Evolutionary conservation across 2,797 vertebrate genomes (phyloP).

Genomic region (Sebastes hubbsi): DNA sequence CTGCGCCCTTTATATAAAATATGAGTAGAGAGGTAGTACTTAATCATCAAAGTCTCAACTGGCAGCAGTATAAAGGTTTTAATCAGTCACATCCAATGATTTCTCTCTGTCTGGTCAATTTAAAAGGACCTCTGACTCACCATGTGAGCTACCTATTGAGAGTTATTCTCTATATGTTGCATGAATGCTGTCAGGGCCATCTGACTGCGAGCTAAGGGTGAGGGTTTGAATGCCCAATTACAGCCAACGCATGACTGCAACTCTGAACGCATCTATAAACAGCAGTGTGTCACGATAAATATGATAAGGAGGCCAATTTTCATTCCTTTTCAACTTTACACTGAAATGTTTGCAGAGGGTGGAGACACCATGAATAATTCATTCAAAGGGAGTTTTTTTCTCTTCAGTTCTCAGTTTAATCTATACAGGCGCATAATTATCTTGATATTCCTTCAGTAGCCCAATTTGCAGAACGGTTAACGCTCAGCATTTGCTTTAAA

Average conservation of each 20-base stretch:
- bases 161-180: slow-evolving; percentile 56
- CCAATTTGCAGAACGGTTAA: slow-evolving; percentile 52
- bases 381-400: slow-evolving; percentile 15
- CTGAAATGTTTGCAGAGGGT: slow-evolving; percentile 52
- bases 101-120: slow-evolving; percentile 57
- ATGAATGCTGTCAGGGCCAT: slow-evolving; percentile 68
- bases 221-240: slow-evolving; percentile 41
- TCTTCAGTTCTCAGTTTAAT: slow-evolving; percentile 45
- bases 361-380: slow-evolving; percentile 66
- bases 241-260: slow-evolving; percentile 26
- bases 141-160: slow-evolving; percentile 31
- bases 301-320: slow-evolving; percentile 45
- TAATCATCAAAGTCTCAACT: slow-evolving; percentile 59
- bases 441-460: slow-evolving; percentile 45
- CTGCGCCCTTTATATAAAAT: slow-evolving; percentile 43
- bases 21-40: slow-evolving; percentile 46
- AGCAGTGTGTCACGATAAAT: slow-evolving; percentile 39
- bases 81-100: slow-evolving; percentile 64
- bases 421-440: slow-evolving; percentile 58
- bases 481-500: slow-evolving; percentile 55
- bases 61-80: slow-evolving; percentile 52
- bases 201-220: slow-evolving; percentile 60
- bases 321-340: slow-evolving; percentile 49
- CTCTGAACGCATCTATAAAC: slow-evolving; percentile 13
- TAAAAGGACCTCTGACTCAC: slow-evolving; percentile 42